Percentiles rank a stretch among this genome's conserved stretches.
phyloP scores from a whole-genome alignment of 2,113 vertebrate species.

The Myocastor coypus region DNA sequence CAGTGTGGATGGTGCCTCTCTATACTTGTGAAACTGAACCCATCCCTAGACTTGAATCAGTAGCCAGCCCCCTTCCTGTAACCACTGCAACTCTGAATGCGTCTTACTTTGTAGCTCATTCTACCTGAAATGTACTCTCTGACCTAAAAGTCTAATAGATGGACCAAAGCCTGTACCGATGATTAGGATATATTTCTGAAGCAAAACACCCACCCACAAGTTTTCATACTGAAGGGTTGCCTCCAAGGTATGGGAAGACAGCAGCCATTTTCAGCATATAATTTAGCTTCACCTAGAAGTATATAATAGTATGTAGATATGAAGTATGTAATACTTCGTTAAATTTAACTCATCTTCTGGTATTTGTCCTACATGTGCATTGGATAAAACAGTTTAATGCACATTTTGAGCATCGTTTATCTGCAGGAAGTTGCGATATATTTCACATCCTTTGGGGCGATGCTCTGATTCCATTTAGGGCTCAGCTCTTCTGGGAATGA shows the following conservation, averaged over 20 bases:
- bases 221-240: neutral
- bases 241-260: neutral
- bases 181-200: neutral
- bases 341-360: neutral
- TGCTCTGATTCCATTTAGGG: neutral
- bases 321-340: no score
- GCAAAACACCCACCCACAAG: neutral
- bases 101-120: neutral
- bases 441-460: neutral
- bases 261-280: neutral
- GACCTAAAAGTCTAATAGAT: neutral
- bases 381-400: neutral
- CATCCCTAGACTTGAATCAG: neutral
- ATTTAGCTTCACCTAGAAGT: neutral
- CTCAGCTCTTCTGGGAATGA: neutral
- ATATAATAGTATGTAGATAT: no score
- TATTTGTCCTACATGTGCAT: neutral
- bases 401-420: neutral
- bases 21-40: neutral
- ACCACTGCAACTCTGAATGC: neutral
- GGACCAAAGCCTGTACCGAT: neutral
- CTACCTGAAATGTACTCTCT: neutral
- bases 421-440: neutral
- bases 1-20: neutral
- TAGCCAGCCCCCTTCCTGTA: neutral